Evolutionary conservation across 2,797 vertebrate species (phyloP).

Genomic region (Ibycter americanus): DNA sequence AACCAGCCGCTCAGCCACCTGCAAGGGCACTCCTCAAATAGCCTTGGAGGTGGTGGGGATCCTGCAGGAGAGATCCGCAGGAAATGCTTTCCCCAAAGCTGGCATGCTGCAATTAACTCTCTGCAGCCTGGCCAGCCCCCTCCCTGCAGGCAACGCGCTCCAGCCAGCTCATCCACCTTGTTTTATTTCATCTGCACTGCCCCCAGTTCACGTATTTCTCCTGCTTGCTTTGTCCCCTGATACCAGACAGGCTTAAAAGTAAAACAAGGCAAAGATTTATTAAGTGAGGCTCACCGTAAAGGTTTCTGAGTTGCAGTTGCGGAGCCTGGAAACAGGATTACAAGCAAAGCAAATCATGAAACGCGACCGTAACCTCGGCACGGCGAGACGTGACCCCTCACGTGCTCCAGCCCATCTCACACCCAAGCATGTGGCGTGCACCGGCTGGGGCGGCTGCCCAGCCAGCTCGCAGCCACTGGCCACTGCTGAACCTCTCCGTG

Average conservation of each 20-base stretch:
- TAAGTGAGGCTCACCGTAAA: not conserved
- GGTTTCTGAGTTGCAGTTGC: not conserved
- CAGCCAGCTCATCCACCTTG: not conserved
- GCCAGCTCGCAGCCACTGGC: not conserved
- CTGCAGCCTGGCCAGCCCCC: not conserved
- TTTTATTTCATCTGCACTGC: not conserved
- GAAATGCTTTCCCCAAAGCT: not conserved
- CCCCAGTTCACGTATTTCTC: not conserved
- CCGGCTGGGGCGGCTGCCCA: not conserved
- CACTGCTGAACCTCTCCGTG: fast-evolving
- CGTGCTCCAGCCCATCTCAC: not conserved
- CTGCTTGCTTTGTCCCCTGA: not conserved
- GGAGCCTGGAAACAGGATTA: slow-evolving; percentile 43
- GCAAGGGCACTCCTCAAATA: not conserved
- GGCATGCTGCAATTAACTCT: not conserved
- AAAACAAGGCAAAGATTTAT: slow-evolving; percentile 45
- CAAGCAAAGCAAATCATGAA: not conserved
- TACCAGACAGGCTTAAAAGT: slow-evolving; percentile 1
- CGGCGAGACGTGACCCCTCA: not conserved
- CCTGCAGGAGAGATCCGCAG: not conserved
- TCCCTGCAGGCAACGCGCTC: not conserved
- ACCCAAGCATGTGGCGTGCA: not conserved
- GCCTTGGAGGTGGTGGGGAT: not conserved
- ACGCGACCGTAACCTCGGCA: not conserved
- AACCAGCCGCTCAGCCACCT: not conserved